These are phyloP conservation scores for Crepidodera aurea DNA, from an alignment of 2,888 invertebrate genomes.

Conservation along the genomic window DNA sequence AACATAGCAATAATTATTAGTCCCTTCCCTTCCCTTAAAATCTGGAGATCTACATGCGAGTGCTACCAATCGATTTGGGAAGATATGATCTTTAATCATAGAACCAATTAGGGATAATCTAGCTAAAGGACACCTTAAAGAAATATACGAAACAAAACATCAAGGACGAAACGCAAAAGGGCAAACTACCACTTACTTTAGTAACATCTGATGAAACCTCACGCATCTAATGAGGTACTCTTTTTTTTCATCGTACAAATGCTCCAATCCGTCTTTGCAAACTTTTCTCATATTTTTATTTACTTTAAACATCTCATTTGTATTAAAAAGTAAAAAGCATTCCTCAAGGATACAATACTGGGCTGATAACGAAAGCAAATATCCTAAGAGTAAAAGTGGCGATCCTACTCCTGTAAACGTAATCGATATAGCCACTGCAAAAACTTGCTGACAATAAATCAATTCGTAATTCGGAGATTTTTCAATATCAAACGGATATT, in stretches of 20 bases:
- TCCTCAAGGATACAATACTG: constrained; percentile 7
- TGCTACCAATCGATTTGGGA: no score
- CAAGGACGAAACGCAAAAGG: no score
- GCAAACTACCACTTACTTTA: constrained; percentile 12
- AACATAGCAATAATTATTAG: no score
- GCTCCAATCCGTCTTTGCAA: background rate
- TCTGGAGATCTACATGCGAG: no score
- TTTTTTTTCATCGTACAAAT: background rate
- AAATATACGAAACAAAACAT: no score
- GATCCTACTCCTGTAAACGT: background rate
- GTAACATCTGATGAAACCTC: background rate
- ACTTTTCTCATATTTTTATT: background rate
- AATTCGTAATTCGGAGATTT: no score
- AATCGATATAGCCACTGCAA: background rate
- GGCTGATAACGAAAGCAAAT: background rate
- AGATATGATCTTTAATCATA: no score
- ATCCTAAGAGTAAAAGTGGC: background rate
- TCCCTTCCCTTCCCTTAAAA: no score
- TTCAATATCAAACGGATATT: no score
- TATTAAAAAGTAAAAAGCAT: background rate
- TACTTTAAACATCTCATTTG: background rate
- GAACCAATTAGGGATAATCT: no score
- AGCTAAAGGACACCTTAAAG: no score
- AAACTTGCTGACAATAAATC: background rate
- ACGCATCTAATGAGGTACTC: constrained; percentile 5